Percentiles rank a stretch among this genome's conserved stretches.
Evolutionary conservation across 2,888 invertebrate genomes (phyloP).

Genomic region (Gisinianus flammeolus): DNA sequence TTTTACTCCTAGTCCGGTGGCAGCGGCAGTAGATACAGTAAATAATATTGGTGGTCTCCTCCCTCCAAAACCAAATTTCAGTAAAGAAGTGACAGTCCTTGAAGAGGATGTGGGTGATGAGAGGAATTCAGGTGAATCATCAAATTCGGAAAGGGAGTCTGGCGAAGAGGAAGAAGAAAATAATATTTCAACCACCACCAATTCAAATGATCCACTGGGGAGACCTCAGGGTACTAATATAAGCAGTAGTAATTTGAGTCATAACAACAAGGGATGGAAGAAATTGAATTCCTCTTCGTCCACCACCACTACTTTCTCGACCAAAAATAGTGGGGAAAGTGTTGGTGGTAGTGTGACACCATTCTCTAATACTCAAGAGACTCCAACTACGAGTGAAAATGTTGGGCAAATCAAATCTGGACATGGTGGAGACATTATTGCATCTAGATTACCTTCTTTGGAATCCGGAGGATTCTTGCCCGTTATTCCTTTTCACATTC

Average conservation of each 20-base stretch:
- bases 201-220: not conserved
- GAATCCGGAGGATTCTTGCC: not conserved
- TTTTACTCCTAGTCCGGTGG: not conserved
- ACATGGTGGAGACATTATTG: not conserved
- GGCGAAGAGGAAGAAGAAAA: slow-evolving; percentile 8
- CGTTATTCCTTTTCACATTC: slow-evolving; percentile 13
- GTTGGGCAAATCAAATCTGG: too few species aligned
- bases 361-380: too few species aligned
- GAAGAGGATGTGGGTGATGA: slow-evolving; percentile 12
- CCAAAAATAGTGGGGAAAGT: not conserved
- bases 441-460: not conserved
- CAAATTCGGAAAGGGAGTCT: not conserved
- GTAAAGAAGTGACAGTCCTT: slow-evolving; percentile 21
- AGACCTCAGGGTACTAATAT: not conserved
- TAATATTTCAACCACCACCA: not conserved
- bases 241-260: not conserved
- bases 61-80: slow-evolving; percentile 9
- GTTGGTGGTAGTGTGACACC: too few species aligned
- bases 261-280: not conserved
- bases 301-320: not conserved
- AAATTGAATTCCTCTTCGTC: not conserved
- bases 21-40: too few species aligned
- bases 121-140: not conserved
- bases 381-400: too few species aligned
- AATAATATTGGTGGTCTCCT: not conserved